Base-by-base conservation (phyloP, 2,888 invertebrate genomes). In the Hoplodrina ambigua region DNA sequence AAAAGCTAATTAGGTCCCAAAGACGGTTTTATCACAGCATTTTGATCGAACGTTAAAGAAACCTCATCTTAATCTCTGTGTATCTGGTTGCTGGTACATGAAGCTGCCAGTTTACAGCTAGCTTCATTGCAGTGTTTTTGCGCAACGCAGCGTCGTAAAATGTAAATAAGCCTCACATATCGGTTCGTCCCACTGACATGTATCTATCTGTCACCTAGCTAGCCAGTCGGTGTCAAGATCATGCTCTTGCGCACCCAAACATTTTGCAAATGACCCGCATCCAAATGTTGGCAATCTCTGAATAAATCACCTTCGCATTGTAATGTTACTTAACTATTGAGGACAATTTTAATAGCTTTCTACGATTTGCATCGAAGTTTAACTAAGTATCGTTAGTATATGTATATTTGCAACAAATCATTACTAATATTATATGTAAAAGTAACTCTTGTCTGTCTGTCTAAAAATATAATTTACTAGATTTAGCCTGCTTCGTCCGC, bases 201-300 rank as follows among this genome's bases (percentile, higher is more conserved):
- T 79, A 69, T 78, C 73, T 81, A 78, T 78, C 89, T 78, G 87
- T 89, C 86, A 91, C 87, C 85, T 83, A 87, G 88, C 85, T 58
- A 46, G 81, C 81, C 64, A 61, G 69, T 86, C 84, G 82, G 85
- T 91, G 92, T 92, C 92, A 92, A 92, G 91, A 91, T 85, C 91
- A 87, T 84, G 85, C 85, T 85, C 83, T 83, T 85, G 86, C 84
- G 80, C 84, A 83, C 84, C 84, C 76, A 75, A 87, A 88, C 80
- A 82, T 84, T 83, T 87, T 82, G 84, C 85, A 84, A 85, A 84
- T 82, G 78, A 83, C 84, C 85, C 84, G 89, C 86, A 87, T 87
- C 82, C 66, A 78, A 78, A 69, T 77, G 71, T 85, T 86, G 72
- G 78, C 67, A 82, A 84, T 84, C 59, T 60, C 25, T 81, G 78